phyloP scores from a whole-genome alignment of 2,113 vertebrate genomes.

The Struthidea cinerea region DNA sequence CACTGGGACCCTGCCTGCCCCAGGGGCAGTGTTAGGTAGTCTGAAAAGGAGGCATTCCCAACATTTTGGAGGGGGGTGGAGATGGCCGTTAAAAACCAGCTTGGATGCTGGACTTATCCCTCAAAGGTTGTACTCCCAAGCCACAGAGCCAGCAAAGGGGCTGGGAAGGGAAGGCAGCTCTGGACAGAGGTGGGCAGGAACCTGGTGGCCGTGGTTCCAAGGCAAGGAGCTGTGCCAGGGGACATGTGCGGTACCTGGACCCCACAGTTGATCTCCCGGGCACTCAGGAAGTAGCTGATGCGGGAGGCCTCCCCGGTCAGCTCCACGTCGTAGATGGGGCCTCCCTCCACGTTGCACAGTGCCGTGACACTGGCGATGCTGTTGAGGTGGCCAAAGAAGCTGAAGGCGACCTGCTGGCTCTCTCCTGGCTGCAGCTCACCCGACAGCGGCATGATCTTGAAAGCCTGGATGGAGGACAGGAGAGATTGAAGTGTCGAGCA shows the following conservation, averaged over 20 bases:
- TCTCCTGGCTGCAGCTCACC: slow-evolving; percentile 77
- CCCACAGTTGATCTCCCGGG: slow-evolving; percentile 73
- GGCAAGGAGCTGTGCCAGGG: background rate
- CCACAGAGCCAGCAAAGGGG: background rate
- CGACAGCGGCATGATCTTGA: slow-evolving; percentile 77
- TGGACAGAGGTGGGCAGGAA: background rate
- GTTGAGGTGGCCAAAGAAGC: slow-evolving; percentile 79
- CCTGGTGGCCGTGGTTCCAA: accelerated
- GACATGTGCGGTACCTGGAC: slow-evolving; percentile 68
- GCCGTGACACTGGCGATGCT: slow-evolving; percentile 64
- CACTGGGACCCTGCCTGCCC: background rate
- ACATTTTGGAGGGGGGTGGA: accelerated
- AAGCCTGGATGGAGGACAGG: slow-evolving; percentile 71
- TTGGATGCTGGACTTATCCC: background rate
- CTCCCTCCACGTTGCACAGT: slow-evolving; percentile 80
- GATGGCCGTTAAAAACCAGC: background rate
- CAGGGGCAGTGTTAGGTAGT: background rate
- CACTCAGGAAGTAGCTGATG: slow-evolving; percentile 75
- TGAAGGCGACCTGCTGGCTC: slow-evolving; percentile 70
- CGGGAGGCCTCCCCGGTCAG: slow-evolving; percentile 79
- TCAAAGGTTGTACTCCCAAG: background rate
- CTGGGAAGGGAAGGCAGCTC: background rate
- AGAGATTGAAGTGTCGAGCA: accelerated
- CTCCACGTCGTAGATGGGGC: slow-evolving; percentile 77
- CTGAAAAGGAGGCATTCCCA: background rate